A percentile compares a stretch with the other conserved stretches of the same genome.
These are phyloP conservation scores for Arenicola marina DNA, from an alignment of 2,888 invertebrate genomes.

Conservation along the genomic window DNA sequence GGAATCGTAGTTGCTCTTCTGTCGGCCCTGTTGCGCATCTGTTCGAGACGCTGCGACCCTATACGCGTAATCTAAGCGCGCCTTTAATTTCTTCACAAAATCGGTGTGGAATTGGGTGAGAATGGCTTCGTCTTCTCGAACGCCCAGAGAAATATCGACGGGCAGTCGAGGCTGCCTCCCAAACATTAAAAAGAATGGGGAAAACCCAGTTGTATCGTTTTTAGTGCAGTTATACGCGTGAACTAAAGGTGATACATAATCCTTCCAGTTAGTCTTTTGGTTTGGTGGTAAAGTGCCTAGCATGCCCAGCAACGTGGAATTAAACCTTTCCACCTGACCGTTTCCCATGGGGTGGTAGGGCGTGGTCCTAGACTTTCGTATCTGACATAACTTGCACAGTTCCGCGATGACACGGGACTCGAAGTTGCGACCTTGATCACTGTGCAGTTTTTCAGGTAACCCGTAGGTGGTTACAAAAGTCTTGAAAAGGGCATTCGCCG, in stretches of 20 bases:
- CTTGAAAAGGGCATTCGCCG: not conserved
- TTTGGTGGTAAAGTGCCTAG: not conserved
- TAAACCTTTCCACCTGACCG: not conserved
- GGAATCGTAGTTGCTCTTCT: too few relatives aligned
- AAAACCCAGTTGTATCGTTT: not conserved
- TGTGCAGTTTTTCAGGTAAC: too few relatives aligned
- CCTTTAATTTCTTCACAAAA: too few relatives aligned
- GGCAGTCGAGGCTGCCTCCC: too few relatives aligned
- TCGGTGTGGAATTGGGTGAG: too few relatives aligned
- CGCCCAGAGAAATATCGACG: too few relatives aligned
- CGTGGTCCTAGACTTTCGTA: not conserved
- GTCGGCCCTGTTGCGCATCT: too few relatives aligned
- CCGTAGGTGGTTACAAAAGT: too few relatives aligned
- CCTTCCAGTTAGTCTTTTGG: constrained; percentile 3
- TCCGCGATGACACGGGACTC: not conserved
- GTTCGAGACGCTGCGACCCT: too few relatives aligned
- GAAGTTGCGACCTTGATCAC: not conserved
- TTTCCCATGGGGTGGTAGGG: constrained; percentile 6
- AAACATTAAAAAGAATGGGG: not conserved
- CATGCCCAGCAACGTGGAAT: not conserved
- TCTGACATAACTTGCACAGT: not conserved
- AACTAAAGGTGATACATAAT: not conserved
- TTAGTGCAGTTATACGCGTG: not conserved
- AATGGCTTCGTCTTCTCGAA: too few relatives aligned
- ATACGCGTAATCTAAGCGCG: too few relatives aligned